Conservation (phyloP, 2,797 vertebrate genomes). For the Labeo calbasu region DNA sequence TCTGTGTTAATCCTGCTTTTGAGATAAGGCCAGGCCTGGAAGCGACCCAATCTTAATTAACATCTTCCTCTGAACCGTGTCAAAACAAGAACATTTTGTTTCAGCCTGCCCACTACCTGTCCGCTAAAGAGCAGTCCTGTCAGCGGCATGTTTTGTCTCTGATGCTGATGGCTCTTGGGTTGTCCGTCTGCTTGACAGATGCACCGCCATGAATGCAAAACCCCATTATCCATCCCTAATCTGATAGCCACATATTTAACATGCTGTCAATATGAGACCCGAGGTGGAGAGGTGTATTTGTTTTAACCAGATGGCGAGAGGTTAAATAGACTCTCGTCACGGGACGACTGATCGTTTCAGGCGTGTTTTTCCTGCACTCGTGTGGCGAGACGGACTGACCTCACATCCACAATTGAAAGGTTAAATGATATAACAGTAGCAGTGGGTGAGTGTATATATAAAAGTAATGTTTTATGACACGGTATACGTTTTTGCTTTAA, state of each 20-base stretch:
- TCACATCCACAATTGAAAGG: constrained; percentile 57
- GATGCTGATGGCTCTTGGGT: constrained; percentile 37
- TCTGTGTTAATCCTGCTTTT: constrained; percentile 58
- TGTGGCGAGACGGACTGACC: constrained; percentile 60
- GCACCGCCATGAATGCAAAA: constrained; percentile 32
- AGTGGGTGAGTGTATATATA: neutral
- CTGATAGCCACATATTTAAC: constrained; percentile 43
- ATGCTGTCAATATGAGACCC: constrained; percentile 49
- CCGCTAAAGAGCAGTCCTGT: constrained; percentile 52
- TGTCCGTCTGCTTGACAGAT: constrained; percentile 45
- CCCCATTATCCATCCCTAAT: constrained; percentile 37
- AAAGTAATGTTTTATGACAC: too few relatives aligned
- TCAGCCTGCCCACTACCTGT: constrained; percentile 47
- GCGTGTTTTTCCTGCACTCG: constrained; percentile 41
- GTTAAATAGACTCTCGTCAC: constrained; percentile 44
- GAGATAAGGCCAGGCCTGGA: constrained; percentile 57
- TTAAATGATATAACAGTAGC: constrained; percentile 37
- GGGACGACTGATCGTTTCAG: constrained; percentile 58
- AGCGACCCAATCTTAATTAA: constrained; percentile 65
- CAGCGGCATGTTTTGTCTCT: constrained; percentile 28
- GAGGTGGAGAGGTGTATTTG: constrained; percentile 43
- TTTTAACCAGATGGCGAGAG: constrained; percentile 44
- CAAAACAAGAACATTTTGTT: constrained; percentile 60
- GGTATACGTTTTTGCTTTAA: too few relatives aligned
- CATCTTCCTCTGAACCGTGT: constrained; percentile 62